Base-by-base conservation (phyloP, 2,888 invertebrate species). In the Halocaridina rubra region DNA sequence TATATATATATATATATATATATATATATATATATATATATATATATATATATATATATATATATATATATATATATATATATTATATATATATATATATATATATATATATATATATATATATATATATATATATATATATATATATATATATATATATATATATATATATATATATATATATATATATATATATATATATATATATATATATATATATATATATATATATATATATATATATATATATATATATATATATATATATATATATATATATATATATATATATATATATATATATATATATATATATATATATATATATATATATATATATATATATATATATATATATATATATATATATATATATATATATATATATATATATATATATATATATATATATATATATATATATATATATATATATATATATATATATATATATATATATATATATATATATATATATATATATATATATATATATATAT, bases 1-100 rank as follows among this genome's bases (percentile, higher is more conserved):
- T 78, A 78, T 78, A 64, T 78, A 78, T 78, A 78, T 78, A 78
- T 78, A 78, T 33, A 72, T 32, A 4, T 33, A 72, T 72, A 4
- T 72, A 3, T 32, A 16, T 33, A 1, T 61, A 1, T 59, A 61
- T 5, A 7, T 57, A 16, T 29, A 0, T 24, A 0, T 46, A 2
- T 57, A 16, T 57, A 19, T 46, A 13, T 24, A 10, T 30, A 3
- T 64, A 67, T 64, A 3, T 64, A 67, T 64, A 69, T 30, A 78
- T 78, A 3, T 78, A 24, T 64, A 1, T 78, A 77, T 78, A 78
- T 78, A 64, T 78, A 64, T 71, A 71, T 76, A 76, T 76, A 33
- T n/a, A 33, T 32, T 33, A 19, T 32, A 33, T 32, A 3, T 57
- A 76, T 57, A 57, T 8, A 53, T 24, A 76, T 76, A 75, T 53